Evolutionary conservation across 2,113 vertebrate species (phyloP).

Genomic region (Mohoua ochrocephala): DNA sequence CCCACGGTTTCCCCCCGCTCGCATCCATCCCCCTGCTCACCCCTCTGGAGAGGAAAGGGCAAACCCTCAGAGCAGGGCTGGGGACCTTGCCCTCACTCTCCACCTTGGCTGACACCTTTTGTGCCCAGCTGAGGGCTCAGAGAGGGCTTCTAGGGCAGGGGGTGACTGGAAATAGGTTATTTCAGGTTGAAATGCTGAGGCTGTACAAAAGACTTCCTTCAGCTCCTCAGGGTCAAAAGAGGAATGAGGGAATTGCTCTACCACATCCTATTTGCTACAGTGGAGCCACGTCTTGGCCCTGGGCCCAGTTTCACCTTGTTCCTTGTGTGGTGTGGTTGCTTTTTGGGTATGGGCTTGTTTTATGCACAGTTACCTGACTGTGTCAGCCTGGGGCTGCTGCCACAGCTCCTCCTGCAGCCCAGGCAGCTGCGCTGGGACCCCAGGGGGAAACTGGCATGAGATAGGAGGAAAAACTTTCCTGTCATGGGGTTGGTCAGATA

Average conservation of each 20-base stretch:
- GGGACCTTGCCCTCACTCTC: neutral
- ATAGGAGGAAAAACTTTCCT: neutral
- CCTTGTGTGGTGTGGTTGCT: neutral
- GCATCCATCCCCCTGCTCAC: neutral
- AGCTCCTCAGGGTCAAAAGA: neutral
- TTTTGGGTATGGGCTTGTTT: neutral
- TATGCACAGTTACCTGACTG: neutral
- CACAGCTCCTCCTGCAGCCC: neutral
- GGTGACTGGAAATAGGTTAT: neutral
- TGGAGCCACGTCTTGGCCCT: neutral
- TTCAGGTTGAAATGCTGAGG: neutral
- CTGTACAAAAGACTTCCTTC: neutral
- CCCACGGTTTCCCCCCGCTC: neutral
- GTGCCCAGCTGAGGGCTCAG: neutral
- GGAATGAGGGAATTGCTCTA: neutral
- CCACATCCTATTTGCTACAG: neutral
- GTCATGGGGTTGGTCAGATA: neutral
- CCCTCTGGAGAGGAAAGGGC: neutral
- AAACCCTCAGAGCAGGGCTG: neutral
- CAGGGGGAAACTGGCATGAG: fast-evolving
- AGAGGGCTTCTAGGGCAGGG: neutral
- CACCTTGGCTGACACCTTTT: neutral
- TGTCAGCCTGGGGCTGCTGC: neutral
- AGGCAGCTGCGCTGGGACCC: neutral
- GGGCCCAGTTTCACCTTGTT: neutral